Percentiles rank a stretch among this genome's conserved stretches.
Conservation (phyloP, 2,797 vertebrate species). For the Falco concolor region DNA sequence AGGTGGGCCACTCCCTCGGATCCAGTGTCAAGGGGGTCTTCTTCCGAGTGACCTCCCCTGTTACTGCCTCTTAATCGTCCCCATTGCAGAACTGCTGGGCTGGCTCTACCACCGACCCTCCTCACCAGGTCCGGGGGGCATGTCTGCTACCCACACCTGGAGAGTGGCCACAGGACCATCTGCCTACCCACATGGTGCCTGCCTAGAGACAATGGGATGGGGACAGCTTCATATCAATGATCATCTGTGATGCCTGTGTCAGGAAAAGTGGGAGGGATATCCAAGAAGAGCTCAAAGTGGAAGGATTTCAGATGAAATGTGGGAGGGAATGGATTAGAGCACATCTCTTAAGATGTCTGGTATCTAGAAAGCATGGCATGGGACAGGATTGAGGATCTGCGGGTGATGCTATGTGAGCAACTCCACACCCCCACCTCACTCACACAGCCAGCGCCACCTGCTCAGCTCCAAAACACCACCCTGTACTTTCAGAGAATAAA, state of each 20-base stretch:
- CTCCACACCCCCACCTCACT: background rate
- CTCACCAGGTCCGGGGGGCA: background rate
- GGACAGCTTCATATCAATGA: background rate
- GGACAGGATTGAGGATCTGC: background rate
- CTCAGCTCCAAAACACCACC: background rate
- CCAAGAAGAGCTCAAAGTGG: background rate
- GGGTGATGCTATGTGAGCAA: background rate
- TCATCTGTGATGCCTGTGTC: no score
- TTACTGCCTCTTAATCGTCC: background rate
- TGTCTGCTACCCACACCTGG: background rate
- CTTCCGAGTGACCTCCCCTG: background rate
- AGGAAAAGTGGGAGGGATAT: background rate
- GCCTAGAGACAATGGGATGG: background rate
- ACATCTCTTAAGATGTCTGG: background rate
- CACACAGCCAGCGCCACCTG: background rate
- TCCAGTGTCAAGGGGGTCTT: fast-evolving
- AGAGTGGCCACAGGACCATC: background rate
- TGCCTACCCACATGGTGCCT: background rate
- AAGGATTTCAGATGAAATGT: background rate
- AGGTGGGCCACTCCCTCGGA: background rate
- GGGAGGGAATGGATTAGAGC: background rate
- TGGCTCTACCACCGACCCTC: background rate
- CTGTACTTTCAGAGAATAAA: background rate
- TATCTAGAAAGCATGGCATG: background rate
- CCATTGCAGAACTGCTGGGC: background rate